Percentiles rank a stretch among this genome's conserved stretches.
Evolutionary conservation across 2,797 vertebrate genomes (phyloP).

Genomic region (Acrocephalus scirpaceus): DNA sequence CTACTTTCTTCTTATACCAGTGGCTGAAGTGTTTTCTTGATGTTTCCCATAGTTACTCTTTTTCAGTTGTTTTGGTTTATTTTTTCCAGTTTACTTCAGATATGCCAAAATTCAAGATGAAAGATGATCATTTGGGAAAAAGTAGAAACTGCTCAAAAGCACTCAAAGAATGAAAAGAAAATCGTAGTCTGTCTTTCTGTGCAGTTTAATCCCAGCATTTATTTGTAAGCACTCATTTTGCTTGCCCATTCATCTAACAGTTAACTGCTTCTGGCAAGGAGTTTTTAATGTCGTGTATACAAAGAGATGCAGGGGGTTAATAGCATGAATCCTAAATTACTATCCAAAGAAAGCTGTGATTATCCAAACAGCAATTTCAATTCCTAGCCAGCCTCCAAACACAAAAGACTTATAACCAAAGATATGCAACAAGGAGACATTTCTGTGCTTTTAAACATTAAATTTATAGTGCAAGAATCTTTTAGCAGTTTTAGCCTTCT

Average conservation of each 20-base stretch:
- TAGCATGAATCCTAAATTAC: not conserved
- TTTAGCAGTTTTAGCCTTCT: not conserved
- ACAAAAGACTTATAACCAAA: conserved; percentile 52
- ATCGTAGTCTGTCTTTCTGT: not conserved
- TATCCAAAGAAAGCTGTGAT: conserved; percentile 27
- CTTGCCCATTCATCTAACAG: not conserved
- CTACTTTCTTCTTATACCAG: not conserved
- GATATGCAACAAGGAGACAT: conserved; percentile 10
- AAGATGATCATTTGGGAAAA: not conserved
- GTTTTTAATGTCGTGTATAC: not conserved
- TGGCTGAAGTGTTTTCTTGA: not conserved
- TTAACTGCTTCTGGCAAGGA: conserved; percentile 30
- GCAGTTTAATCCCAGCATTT: not conserved
- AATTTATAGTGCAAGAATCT: conserved; percentile 13
- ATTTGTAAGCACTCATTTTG: not conserved
- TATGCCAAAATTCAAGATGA: not conserved
- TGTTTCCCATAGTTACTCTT: not conserved
- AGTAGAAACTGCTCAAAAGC: not conserved
- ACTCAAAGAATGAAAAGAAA: not conserved
- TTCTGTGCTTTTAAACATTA: conserved; percentile 37
- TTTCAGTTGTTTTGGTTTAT: not conserved
- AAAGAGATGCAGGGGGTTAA: conserved; percentile 60
- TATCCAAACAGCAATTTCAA: conserved; percentile 29
- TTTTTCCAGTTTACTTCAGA: not conserved
- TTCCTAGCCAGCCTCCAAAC: conserved; percentile 31